These are phyloP conservation scores for Panagrolaimus sp. DNA, from an alignment of 1,140 invertebrate genomes.

Conservation along the genomic window DNA sequence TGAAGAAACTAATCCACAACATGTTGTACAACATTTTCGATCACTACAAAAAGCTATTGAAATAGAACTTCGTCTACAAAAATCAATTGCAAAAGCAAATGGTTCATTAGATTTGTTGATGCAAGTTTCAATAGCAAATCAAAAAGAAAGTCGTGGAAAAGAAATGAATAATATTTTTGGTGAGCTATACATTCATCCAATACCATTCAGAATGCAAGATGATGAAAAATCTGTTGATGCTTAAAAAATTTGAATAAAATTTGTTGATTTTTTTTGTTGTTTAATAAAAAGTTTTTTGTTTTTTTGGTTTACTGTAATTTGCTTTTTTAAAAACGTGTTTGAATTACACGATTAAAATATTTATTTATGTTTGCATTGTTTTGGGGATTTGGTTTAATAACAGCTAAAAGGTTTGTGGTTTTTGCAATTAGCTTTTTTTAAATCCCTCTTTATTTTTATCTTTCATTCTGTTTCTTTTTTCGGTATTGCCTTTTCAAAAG, in stretches of 20 bases:
- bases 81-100: not conserved
- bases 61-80: conserved; percentile 2
- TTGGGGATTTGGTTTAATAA: too few relatives aligned
- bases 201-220: not conserved
- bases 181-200: not conserved
- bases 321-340: too few relatives aligned
- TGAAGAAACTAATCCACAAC: conserved; percentile 15
- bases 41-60: not conserved
- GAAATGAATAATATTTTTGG: conserved; percentile 10
- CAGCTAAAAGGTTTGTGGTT: too few relatives aligned
- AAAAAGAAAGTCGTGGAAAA: not conserved
- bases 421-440: too few relatives aligned
- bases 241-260: conserved; percentile 11
- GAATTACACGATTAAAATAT: too few relatives aligned
- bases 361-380: too few relatives aligned
- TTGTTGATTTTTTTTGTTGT: conserved; percentile 1
- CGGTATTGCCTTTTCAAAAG: too few relatives aligned
- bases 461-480: too few relatives aligned
- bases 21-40: conserved; percentile 5
- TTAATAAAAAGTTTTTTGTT: too few relatives aligned
- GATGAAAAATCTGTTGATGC: not conserved
- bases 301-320: too few relatives aligned
- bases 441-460: too few relatives aligned
- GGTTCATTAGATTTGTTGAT: conserved; percentile 9
- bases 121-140: not conserved